Evolutionary conservation across 2,888 invertebrate species (phyloP).

Genomic region (Mongoloraphidia duomilia): DNA sequence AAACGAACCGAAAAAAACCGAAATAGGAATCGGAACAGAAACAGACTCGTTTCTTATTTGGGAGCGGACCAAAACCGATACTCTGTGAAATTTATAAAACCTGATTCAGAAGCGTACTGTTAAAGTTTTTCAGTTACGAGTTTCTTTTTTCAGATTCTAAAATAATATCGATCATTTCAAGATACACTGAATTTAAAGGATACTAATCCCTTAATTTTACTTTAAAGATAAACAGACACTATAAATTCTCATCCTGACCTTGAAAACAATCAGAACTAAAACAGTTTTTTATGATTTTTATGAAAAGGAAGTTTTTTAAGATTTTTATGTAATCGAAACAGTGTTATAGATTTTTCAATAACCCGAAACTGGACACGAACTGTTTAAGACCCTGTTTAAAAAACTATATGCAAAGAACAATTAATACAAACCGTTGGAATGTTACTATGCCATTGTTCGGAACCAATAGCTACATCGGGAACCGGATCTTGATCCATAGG

Average conservation of each 20-base stretch:
- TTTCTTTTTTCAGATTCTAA: too few relatives aligned
- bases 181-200: too few relatives aligned
- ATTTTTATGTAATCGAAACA: not conserved
- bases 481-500: conserved; percentile 19
- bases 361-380: too few relatives aligned
- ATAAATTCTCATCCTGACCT: not conserved
- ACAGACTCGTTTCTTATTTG: too few relatives aligned
- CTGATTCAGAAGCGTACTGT: too few relatives aligned
- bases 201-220: not conserved
- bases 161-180: too few relatives aligned
- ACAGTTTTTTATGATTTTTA: not conserved
- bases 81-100: too few relatives aligned
- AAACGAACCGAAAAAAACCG: too few relatives aligned
- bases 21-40: too few relatives aligned
- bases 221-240: not conserved
- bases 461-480: conserved; percentile 37
- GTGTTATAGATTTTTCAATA: not conserved
- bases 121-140: too few relatives aligned
- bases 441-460: conserved; percentile 46
- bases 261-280: not conserved
- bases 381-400: too few relatives aligned
- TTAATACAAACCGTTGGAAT: conserved; percentile 36
- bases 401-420: not conserved
- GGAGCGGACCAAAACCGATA: too few relatives aligned
- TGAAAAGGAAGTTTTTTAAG: not conserved